A percentile compares a stretch with the other conserved stretches of the same genome.
Conservation (phyloP, 2,797 vertebrate species). For the Vireo griseus region DNA sequence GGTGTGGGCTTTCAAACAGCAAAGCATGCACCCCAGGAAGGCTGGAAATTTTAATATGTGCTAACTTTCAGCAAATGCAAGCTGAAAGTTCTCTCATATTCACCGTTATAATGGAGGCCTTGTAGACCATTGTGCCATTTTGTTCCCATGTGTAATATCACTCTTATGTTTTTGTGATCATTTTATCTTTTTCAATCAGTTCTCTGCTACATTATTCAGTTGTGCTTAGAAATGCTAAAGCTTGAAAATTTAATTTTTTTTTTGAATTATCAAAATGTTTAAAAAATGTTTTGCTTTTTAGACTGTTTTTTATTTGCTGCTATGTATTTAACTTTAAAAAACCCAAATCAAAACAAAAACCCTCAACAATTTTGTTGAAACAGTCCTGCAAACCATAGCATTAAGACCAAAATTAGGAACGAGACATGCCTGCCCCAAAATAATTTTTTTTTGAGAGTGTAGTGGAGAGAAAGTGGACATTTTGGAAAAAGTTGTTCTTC, state of each 20-base stretch:
- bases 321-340: not conserved
- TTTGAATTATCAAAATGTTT: not conserved
- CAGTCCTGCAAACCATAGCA: not conserved
- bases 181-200: not conserved
- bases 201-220: not conserved
- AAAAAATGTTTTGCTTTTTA: not conserved
- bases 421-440: not conserved
- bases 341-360: fast-evolving
- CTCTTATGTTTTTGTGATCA: not conserved
- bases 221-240: not conserved
- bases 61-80: not conserved
- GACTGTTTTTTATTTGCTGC: not conserved
- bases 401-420: not conserved
- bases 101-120: not conserved
- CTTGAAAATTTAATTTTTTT: not conserved
- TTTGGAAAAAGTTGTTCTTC: not conserved
- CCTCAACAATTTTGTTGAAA: not conserved
- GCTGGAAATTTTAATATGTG: not conserved
- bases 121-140: not conserved
- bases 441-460: not conserved
- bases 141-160: not conserved
- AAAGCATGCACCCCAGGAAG: not conserved
- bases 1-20: not conserved
- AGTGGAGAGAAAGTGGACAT: not conserved
- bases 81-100: not conserved